Percentiles rank a stretch among this genome's conserved stretches.
These are phyloP conservation scores for Drosophila helvetica DNA, from an alignment of 2,888 invertebrate genomes.

Conservation along the genomic window DNA sequence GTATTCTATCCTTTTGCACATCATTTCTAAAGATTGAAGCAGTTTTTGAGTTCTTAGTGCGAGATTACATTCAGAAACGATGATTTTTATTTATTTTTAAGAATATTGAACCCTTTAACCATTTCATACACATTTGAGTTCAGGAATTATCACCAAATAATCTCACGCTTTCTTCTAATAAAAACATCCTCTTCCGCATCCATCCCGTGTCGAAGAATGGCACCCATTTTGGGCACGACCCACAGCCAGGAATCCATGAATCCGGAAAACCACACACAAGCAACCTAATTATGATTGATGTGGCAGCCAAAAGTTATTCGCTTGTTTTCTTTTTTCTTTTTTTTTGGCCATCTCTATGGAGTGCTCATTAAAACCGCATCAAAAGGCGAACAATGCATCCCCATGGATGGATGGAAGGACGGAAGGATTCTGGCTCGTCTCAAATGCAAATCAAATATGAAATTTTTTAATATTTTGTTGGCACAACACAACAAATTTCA, in stretches of 20 bases:
- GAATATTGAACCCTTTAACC: too few species aligned
- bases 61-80: too few species aligned
- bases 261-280: conserved; percentile 57
- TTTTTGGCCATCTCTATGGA: conserved; percentile 36
- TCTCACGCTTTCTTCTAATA: not conserved
- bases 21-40: too few species aligned
- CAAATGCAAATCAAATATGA: conserved; percentile 79
- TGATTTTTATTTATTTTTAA: too few species aligned
- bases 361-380: conserved; percentile 80
- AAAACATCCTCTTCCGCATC: not conserved
- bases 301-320: conserved; percentile 22
- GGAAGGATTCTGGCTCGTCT: conserved; percentile 28
- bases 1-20: too few species aligned
- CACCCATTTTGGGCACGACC: conserved; percentile 33
- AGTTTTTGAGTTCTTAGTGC: too few species aligned
- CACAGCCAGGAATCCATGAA: conserved; percentile 29
- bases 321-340: not conserved
- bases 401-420: not conserved
- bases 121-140: too few species aligned
- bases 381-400: conserved; percentile 54
- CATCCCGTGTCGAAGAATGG: conserved; percentile 12
- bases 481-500: conserved; percentile 81
- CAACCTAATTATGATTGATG: conserved; percentile 79
- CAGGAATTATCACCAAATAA: not conserved
- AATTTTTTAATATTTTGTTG: conserved; percentile 80